These are phyloP conservation scores for Acrobasis repandana DNA, from an alignment of 2,888 invertebrate genomes.

Conservation along the genomic window DNA sequence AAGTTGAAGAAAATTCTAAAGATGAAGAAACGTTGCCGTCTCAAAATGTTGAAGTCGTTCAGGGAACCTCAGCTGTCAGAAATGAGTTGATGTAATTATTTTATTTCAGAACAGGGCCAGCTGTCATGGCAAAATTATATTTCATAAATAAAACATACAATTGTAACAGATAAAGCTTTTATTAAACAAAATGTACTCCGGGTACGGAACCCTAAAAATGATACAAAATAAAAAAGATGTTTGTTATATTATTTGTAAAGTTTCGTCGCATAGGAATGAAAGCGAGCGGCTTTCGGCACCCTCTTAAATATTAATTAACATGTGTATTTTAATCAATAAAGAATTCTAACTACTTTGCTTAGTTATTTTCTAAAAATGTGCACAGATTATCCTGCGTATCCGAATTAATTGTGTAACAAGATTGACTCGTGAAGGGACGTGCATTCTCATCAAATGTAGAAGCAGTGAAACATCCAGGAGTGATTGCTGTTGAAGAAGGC, in stretches of 20 bases:
- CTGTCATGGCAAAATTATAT: conserved; percentile 27
- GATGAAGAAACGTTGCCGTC: conserved; percentile 21
- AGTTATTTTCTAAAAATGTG: conserved; percentile 6
- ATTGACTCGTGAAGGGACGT: conserved; percentile 1
- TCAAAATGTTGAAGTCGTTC: neutral
- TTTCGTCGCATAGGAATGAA: too few relatives aligned
- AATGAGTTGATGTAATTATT: conserved; percentile 28
- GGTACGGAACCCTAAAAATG: too few relatives aligned
- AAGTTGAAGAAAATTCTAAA: conserved; percentile 25
- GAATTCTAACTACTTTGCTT: too few relatives aligned
- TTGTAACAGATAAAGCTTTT: neutral
- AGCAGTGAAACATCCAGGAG: neutral
- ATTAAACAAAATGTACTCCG: neutral
- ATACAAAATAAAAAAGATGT: too few relatives aligned
- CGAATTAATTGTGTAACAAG: conserved; percentile 3
- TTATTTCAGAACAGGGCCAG: conserved; percentile 27
- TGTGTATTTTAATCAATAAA: too few relatives aligned
- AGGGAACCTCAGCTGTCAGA: conserved; percentile 4
- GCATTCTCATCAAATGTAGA: conserved; percentile 3
- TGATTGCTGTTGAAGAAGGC: neutral
- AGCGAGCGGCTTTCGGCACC: too few relatives aligned
- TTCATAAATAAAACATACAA: conserved; percentile 25
- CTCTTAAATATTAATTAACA: too few relatives aligned
- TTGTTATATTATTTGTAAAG: too few relatives aligned
- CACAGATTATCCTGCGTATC: conserved; percentile 21